phyloP scores from a whole-genome alignment of 2,797 vertebrate species.

The Smutsia temminckii region DNA sequence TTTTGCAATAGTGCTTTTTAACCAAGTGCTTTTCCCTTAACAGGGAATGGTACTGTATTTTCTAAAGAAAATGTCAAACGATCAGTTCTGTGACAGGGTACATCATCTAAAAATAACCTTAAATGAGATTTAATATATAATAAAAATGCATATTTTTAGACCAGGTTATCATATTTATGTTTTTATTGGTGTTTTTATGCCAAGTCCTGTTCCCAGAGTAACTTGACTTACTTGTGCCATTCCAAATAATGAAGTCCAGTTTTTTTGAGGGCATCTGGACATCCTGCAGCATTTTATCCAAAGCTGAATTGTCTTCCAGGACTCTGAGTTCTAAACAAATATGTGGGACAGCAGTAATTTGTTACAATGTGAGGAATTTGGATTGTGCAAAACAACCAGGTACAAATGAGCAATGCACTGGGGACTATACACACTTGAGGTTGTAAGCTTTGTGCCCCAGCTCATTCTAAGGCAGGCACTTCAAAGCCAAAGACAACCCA shows the following conservation, averaged over 20 bases:
- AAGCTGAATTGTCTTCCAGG: constrained; percentile 92
- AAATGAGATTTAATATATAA: neutral
- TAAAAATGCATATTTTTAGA: constrained; percentile 31
- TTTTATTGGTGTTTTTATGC: neutral
- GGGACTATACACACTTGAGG: neutral
- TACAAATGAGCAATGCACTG: neutral
- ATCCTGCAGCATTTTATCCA: constrained; percentile 88
- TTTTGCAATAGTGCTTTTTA: neutral
- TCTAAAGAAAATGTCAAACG: constrained; percentile 10
- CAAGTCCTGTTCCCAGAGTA: constrained; percentile 24
- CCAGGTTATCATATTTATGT: neutral
- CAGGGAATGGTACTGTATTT: neutral
- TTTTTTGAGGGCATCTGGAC: constrained; percentile 93
- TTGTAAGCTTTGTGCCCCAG: neutral
- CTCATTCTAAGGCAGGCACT: neutral
- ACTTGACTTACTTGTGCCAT: constrained; percentile 89
- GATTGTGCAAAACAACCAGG: neutral
- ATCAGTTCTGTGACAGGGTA: neutral
- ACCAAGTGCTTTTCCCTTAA: constrained; percentile 15
- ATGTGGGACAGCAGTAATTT: neutral
- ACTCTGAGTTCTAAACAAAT: constrained; percentile 86
- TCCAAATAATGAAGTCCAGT: constrained; percentile 84
- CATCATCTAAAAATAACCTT: constrained; percentile 18
- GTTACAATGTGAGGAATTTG: constrained; percentile 11
- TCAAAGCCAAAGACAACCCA: neutral